Base-by-base conservation (phyloP, 2,888 invertebrate species). In the Brachyopa scutellaris region DNA sequence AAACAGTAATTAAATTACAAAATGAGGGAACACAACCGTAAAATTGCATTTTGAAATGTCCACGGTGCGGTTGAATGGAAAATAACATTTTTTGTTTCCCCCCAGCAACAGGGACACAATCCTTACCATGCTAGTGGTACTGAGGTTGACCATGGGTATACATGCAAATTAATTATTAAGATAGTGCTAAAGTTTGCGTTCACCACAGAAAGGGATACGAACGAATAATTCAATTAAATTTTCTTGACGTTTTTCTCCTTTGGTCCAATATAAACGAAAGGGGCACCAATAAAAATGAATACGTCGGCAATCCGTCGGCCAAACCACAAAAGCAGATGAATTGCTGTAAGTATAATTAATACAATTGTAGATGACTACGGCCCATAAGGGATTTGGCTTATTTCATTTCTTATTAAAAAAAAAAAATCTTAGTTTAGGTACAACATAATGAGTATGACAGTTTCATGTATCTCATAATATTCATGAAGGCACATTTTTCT, bases 1-100 rank as follows among this genome's bases (percentile, higher is more conserved):
- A 59, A 70, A 51, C 31, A 70, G 11, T 51, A 70, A 70, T 59
- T 59, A 70, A 51, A 61, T 61, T 15, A 49, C 40, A 40, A 61
- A 29, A 49, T 51, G 49, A 23, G 15, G 29, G 6, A 61, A 33
- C 11, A 5, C 11, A 33, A 29, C 36, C 49, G 23, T 61, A 51
- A 61, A 51, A 51, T 66, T 42, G 42, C 29, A 53, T 53, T 66
- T 66, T 26, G 8, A 53, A 31, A 29, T 51, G 40, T 31, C 66
- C 59, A 5, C 36, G n/a, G 8, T 57, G 33, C 26, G 36, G 26
- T 45, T 33, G 15, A 53, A 19, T n/a, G 15, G 26, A 5, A 6
- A 26, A 23, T 21, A 40, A 4, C 11, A 11, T 6, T 17, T 17
- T 42, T 36, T n/a, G 19, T 31, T 57, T 26, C 19, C 11, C 11